phyloP scores from a whole-genome alignment of 2,797 vertebrate species.

The Acanthurus tractus region DNA sequence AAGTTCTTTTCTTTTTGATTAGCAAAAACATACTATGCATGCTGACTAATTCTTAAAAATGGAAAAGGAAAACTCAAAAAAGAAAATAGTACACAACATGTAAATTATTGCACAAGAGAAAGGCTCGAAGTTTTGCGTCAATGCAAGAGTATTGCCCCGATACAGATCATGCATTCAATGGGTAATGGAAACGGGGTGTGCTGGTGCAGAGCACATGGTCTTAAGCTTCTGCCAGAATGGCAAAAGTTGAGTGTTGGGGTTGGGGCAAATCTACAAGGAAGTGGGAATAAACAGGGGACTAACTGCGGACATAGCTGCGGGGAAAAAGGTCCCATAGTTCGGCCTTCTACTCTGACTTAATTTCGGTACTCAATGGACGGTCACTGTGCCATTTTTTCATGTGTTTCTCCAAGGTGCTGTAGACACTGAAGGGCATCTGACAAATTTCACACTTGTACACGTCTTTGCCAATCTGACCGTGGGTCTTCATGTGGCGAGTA shows the following conservation, averaged over 20 bases:
- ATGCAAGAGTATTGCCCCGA: slow-evolving; percentile 99
- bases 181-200: slow-evolving; percentile 94
- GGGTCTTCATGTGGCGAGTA: slow-evolving; percentile 99
- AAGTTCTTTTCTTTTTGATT: slow-evolving; percentile 91
- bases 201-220: slow-evolving; percentile 97
- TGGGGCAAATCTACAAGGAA: slow-evolving; percentile 89
- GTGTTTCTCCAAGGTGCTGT: slow-evolving; percentile 99
- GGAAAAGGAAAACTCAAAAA: slow-evolving; percentile 87
- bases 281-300: slow-evolving; percentile 76
- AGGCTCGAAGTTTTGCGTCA: slow-evolving; percentile 99
- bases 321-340: slow-evolving; percentile 84
- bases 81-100: slow-evolving; percentile 97
- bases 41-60: slow-evolving; percentile 94
- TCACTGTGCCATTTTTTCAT: slow-evolving; percentile 99
- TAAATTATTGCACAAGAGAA: slow-evolving; percentile 99
- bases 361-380: slow-evolving; percentile 99
- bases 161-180: slow-evolving; percentile 99
- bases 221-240: slow-evolving; percentile 94
- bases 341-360: slow-evolving; percentile 99
- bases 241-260: slow-evolving; percentile 88
- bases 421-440: slow-evolving; percentile 99
- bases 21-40: slow-evolving; percentile 99
- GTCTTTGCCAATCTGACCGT: slow-evolving; percentile 99
- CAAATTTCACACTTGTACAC: slow-evolving; percentile 99
- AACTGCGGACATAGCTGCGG: slow-evolving; percentile 75